Evolutionary conservation across 2,113 vertebrate genomes (phyloP).

Genomic region (Gnathonemus longibarbis): DNA sequence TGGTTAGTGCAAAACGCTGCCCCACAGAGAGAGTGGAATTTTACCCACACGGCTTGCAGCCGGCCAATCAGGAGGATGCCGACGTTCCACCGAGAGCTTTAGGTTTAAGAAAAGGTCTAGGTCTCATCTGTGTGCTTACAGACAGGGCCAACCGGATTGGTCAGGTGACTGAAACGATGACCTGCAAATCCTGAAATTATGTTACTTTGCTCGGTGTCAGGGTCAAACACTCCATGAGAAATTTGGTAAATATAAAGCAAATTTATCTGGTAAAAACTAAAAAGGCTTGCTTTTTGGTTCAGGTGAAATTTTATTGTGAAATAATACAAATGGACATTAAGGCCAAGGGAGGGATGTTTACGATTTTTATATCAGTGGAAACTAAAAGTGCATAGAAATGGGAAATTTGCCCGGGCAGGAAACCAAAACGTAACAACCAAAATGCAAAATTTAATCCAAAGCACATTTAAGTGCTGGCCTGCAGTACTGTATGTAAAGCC

Average conservation of each 20-base stretch:
- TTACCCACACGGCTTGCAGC: slow-evolving; percentile 78
- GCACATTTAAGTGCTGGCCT: not conserved
- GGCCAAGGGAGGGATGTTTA: not conserved
- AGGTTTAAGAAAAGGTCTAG: not conserved
- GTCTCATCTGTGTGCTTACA: not conserved
- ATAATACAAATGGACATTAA: not conserved
- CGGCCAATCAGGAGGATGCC: slow-evolving; percentile 69
- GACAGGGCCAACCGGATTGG: not conserved
- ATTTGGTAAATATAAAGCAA: not conserved
- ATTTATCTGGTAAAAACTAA: not conserved
- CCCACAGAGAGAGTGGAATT: slow-evolving; percentile 84
- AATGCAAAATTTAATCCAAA: not conserved
- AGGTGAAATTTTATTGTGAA: not conserved
- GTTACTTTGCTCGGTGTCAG: not conserved
- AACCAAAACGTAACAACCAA: not conserved
- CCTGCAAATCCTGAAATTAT: not conserved
- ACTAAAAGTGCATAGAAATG: not conserved
- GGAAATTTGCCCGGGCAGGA: not conserved
- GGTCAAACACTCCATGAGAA: not conserved
- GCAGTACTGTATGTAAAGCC: not conserved
- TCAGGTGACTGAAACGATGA: not conserved
- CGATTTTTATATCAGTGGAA: not conserved
- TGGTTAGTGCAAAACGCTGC: slow-evolving; percentile 84
- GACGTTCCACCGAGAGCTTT: not conserved
- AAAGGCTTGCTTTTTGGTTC: not conserved